These are phyloP conservation scores for Sakesphorus luctuosus DNA, from an alignment of 2,113 vertebrate species.

Conservation along the genomic window DNA sequence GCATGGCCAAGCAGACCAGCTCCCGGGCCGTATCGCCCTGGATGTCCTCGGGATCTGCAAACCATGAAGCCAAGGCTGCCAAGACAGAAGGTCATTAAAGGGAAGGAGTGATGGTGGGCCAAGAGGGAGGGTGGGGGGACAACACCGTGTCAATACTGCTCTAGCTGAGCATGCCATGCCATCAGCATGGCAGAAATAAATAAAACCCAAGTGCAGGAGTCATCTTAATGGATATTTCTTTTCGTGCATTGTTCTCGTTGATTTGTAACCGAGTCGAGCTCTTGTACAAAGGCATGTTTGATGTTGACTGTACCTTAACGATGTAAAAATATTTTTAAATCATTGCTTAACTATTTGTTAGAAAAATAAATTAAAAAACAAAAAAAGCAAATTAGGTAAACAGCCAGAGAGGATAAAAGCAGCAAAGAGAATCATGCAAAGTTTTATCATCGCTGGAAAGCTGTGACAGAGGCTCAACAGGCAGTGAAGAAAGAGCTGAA, in stretches of 20 bases:
- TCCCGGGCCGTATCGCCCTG: constrained; percentile 94
- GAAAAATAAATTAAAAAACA: constrained; percentile 74
- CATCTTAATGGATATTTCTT: constrained; percentile 78
- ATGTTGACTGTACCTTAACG: constrained; percentile 81
- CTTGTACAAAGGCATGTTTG: constrained; percentile 89
- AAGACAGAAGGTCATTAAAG: constrained; percentile 89
- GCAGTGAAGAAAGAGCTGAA: neutral
- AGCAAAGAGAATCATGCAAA: neutral
- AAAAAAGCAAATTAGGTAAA: constrained; percentile 67
- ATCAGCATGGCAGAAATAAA: constrained; percentile 7
- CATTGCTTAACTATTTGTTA: constrained; percentile 81
- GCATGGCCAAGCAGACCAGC: constrained; percentile 98
- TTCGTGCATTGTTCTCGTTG: constrained; percentile 84
- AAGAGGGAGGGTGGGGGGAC: neutral
- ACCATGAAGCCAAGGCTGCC: constrained; percentile 88
- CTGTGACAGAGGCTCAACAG: neutral
- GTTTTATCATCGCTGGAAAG: neutral
- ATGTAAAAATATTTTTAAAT: constrained; percentile 84
- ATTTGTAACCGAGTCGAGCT: constrained; percentile 84
- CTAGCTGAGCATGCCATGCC: constrained; percentile 58
- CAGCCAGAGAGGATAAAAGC: constrained; percentile 33
- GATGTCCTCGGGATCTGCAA: constrained; percentile 86
- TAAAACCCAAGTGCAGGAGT: constrained; percentile 62
- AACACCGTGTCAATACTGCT: constrained; percentile 47
- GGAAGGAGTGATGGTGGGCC: neutral